Percentiles rank a stretch among this genome's conserved stretches.
Evolutionary conservation across 1,140 invertebrate genomes (phyloP).

Genomic region (Cephus cinctus): DNA sequence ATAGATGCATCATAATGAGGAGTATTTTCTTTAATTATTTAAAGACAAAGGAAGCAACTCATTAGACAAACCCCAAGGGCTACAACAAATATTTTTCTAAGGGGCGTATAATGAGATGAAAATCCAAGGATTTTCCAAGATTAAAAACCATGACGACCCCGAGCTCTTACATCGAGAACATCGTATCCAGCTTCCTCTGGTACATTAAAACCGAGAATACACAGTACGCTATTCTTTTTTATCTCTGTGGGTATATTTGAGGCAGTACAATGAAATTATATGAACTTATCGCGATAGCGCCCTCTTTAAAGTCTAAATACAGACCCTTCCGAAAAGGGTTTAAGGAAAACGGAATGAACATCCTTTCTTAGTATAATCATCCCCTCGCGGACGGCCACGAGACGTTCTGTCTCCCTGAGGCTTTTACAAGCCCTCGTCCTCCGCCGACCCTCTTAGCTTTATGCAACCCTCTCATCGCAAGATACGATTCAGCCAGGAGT

Average conservation of each 20-base stretch:
- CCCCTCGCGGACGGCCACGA: no score
- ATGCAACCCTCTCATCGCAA: no score
- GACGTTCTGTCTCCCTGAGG: no score
- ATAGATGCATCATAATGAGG: not conserved
- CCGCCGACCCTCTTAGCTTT: no score
- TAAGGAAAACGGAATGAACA: no score
- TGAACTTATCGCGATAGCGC: no score
- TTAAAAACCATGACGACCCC: constrained; percentile 8
- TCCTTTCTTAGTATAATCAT: no score
- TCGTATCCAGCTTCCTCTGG: no score
- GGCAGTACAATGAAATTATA: not conserved
- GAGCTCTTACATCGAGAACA: not conserved
- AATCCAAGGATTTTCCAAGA: constrained; percentile 10
- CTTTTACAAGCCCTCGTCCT: no score
- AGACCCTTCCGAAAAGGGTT: no score
- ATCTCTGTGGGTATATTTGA: not conserved
- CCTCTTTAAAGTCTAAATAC: no score
- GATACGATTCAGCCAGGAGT: no score
- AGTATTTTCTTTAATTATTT: not conserved
- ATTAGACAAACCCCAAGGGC: not conserved
- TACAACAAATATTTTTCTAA: not conserved
- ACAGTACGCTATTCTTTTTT: not conserved
- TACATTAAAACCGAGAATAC: not conserved
- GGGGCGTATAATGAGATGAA: constrained; percentile 8
- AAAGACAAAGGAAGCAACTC: not conserved